A percentile compares a stretch with the other conserved stretches of the same genome.
These are phyloP conservation scores for Byasa hedistus DNA, from an alignment of 2,888 invertebrate genomes.

Conservation along the genomic window DNA sequence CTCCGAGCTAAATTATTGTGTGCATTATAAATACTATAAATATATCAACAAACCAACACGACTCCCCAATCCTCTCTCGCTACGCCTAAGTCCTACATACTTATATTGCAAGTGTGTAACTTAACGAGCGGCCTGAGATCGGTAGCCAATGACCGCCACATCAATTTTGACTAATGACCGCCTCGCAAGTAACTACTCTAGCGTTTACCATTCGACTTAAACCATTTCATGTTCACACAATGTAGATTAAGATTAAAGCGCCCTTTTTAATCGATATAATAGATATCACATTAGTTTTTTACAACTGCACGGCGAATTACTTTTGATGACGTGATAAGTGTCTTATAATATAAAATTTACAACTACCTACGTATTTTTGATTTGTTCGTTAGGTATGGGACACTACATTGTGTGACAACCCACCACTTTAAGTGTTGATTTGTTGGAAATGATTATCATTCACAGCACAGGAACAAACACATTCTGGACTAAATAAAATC, in stretches of 20 bases:
- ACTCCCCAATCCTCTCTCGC: constrained; percentile 52
- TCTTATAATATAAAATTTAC: constrained; percentile 12
- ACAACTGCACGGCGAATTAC: constrained; percentile 15
- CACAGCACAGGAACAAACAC: constrained; percentile 79
- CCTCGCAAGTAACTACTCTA: constrained; percentile 14
- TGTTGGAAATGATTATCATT: constrained; percentile 66
- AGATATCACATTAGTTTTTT: constrained; percentile 25
- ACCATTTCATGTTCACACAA: constrained; percentile 23
- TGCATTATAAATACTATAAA: constrained; percentile 71
- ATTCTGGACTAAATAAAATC: constrained; percentile 80
- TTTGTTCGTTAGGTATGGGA: constrained; percentile 27
- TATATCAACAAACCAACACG: constrained; percentile 77
- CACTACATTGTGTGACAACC: constrained; percentile 50
- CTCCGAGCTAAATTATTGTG: constrained; percentile 72
- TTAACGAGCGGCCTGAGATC: constrained; percentile 25
- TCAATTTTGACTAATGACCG: constrained; percentile 11
- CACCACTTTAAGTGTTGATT: constrained; percentile 67
- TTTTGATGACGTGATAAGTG: constrained; percentile 10
- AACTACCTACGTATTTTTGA: constrained; percentile 25
- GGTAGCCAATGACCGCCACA: constrained; percentile 11
- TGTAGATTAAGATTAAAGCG: constrained; percentile 19
- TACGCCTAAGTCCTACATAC: constrained; percentile 59
- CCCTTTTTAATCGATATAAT: constrained; percentile 18
- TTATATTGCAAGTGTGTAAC: constrained; percentile 38
- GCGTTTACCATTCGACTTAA: neutral